Percentiles rank a stretch among this genome's conserved stretches.
Conservation (phyloP, 2,797 vertebrate genomes). For the Pterois miles region DNA sequence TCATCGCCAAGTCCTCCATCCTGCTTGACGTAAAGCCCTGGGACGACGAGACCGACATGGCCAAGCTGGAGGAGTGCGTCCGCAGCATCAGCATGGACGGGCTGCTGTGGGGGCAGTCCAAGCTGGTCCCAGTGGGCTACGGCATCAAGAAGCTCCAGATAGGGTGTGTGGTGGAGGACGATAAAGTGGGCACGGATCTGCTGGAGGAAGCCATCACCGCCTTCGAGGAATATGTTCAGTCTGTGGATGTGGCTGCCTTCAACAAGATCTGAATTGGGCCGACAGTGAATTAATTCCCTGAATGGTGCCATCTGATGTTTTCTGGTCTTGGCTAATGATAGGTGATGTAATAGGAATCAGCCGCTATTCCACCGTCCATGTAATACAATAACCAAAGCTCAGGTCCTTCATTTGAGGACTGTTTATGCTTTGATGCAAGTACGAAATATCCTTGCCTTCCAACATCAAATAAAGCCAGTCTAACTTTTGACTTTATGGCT, state of each 20-base stretch:
- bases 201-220: slow-evolving; percentile 94
- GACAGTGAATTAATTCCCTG: neutral
- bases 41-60: slow-evolving; percentile 98
- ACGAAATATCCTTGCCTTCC: neutral
- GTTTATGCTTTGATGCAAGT: slow-evolving; percentile 23
- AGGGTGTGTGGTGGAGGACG: slow-evolving; percentile 95
- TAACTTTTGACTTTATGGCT: neutral
- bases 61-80: slow-evolving; percentile 91
- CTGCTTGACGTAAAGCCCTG: slow-evolving; percentile 92
- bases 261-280: slow-evolving; percentile 90
- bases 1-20: slow-evolving; percentile 93
- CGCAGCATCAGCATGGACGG: slow-evolving; percentile 91
- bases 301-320: slow-evolving; percentile 1
- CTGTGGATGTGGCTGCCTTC: slow-evolving; percentile 97
- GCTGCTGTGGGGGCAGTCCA: slow-evolving; percentile 95
- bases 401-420: slow-evolving; percentile 22
- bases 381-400: slow-evolving; percentile 19
- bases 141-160: slow-evolving; percentile 98
- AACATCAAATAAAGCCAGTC: slow-evolving; percentile 62
- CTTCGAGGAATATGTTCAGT: slow-evolving; percentile 95
- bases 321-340: neutral
- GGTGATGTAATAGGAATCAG: neutral
- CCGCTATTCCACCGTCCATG: neutral
- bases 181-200: slow-evolving; percentile 95
- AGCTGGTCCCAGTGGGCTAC: slow-evolving; percentile 93